Evolutionary conservation across 2,797 vertebrate genomes (phyloP).

Genomic region (Lepilemur ruficaudatus): DNA sequence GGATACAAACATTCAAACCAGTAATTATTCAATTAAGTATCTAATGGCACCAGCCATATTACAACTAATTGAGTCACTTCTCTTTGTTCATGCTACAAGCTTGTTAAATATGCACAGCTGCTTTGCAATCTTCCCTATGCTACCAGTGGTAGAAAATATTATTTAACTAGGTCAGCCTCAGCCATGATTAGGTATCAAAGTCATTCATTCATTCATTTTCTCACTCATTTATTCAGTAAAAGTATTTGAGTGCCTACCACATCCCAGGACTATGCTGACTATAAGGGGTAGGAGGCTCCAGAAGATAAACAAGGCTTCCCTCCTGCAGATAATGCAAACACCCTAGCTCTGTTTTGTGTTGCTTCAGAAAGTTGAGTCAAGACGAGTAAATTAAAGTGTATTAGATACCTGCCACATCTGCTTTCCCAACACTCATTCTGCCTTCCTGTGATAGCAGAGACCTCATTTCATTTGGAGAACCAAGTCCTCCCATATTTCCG

Average conservation of each 20-base stretch:
- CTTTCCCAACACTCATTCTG: neutral
- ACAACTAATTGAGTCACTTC: constrained; percentile 66
- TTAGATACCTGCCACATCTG: neutral
- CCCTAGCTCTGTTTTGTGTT: neutral
- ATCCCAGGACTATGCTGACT: too few species aligned
- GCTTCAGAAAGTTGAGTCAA: neutral
- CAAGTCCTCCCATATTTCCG: neutral
- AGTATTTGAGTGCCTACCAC: neutral
- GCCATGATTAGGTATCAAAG: neutral
- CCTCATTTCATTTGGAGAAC: neutral
- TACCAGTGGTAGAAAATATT: neutral
- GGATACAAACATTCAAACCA: constrained; percentile 62
- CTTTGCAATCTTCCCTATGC: neutral
- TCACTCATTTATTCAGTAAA: neutral
- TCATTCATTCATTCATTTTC: neutral
- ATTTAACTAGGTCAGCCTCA: neutral
- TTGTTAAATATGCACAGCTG: constrained; percentile 50
- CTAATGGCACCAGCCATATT: constrained; percentile 72
- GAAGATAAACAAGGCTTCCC: neutral
- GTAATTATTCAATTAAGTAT: constrained; percentile 78
- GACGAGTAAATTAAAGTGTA: neutral
- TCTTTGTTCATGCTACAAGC: constrained; percentile 43
- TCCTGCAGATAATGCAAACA: neutral
- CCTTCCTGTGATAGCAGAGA: neutral
- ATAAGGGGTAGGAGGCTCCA: neutral